Evolutionary conservation across 2,888 invertebrate genomes (phyloP).

Genomic region (Lasioglossum villosulum): DNA sequence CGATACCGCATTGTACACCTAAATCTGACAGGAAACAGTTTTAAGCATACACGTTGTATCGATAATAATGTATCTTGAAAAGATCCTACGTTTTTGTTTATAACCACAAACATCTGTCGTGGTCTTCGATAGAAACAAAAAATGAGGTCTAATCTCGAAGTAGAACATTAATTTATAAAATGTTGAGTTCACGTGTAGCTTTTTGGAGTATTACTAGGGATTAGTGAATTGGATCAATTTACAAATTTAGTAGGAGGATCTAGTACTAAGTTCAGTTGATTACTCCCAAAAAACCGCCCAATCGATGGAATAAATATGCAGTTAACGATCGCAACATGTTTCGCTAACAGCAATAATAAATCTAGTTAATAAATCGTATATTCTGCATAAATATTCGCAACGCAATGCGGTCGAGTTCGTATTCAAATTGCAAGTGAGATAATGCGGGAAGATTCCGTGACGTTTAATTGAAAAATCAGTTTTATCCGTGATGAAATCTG

Average conservation of each 20-base stretch:
- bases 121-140: neutral
- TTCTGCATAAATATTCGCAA: neutral
- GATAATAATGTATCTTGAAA: too few relatives aligned
- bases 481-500: constrained; percentile 20
- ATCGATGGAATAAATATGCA: neutral
- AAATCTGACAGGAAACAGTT: neutral
- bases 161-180: neutral
- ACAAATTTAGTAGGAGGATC: too few relatives aligned
- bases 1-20: neutral
- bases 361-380: neutral
- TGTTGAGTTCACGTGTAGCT: neutral
- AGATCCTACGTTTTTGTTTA: too few relatives aligned
- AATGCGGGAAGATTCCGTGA: constrained; percentile 3
- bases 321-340: neutral
- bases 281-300: neutral
- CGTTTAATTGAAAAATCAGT: constrained; percentile 27
- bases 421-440: neutral
- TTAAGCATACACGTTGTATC: too few relatives aligned
- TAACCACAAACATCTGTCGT: too few relatives aligned
- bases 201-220: too few relatives aligned
- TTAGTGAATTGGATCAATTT: too few relatives aligned
- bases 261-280: too few relatives aligned
- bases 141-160: accelerated
- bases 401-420: neutral
- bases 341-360: neutral